Evolutionary conservation across 2,113 vertebrate genomes (phyloP), one percentile per base, ranked within the genome.

Genomic region (Merops nubicus): DNA sequence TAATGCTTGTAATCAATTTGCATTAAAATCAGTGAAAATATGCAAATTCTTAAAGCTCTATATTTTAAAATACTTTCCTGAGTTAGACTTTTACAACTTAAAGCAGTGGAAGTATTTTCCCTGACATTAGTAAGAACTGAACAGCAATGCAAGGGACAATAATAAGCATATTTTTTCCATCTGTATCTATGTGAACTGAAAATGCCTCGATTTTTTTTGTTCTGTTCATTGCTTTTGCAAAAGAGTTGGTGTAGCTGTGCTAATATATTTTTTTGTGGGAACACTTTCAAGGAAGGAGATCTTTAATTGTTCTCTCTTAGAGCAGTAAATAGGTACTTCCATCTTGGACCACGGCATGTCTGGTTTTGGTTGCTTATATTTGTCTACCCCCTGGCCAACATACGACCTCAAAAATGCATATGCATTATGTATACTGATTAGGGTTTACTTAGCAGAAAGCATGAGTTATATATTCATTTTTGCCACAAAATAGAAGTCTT

Each of bases 351-450:
- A 85, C 96, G 33, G 74, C 94, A 87, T 93, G 69, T 94, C 89
- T 97, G 74, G 63, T 25, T 95, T 92, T 75, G 60, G 38, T 89
- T 91, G 69, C 88, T 96, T 94, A 74, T 85, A 84, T 92, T 97
- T 98, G 97, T 93, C 87, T 94, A 77, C 90, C n/a, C 82, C 83
- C 34, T 0, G 0, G 74, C 60, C 84, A 96, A 79, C 82, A 67
- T 48, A 83, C 89, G 95, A 86, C 96, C 95, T 92, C 97, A 98
- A 98, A 81, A 92, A 97, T 97, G 86, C 62, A 93, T 89, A 95
- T 90, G 72, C 88, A 85, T 96, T 91, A 68, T 94, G 50, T 78
- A 85, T 68, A 77, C 40, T 96, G 83, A 97, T 97, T 97, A 92
- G 72, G 48, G 86, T 96, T 97, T 97, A 83, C 93, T 93, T 89